A percentile compares a stretch with the other conserved stretches of the same genome.
Evolutionary conservation across 2,797 vertebrate species (phyloP).

Genomic region (Sebastes itinus): DNA sequence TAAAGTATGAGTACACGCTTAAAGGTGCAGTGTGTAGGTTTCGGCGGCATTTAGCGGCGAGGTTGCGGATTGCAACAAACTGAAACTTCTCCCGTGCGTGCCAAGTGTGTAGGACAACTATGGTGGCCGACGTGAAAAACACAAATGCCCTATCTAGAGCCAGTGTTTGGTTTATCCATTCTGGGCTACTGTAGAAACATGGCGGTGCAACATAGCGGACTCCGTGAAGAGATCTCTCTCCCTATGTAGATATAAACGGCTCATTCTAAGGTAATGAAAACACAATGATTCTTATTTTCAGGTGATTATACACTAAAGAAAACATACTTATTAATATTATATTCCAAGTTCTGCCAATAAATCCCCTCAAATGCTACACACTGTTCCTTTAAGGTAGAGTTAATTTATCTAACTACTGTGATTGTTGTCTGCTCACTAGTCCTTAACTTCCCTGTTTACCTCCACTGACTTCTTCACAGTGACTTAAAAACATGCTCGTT

Average conservation of each 20-base stretch:
- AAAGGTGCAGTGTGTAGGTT: too few relatives aligned
- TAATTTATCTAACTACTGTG: not conserved
- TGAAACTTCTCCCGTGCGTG: too few relatives aligned
- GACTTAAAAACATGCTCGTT: not conserved
- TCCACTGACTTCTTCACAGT: not conserved
- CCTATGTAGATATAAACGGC: not conserved
- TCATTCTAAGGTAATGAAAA: not conserved
- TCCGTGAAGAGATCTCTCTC: not conserved
- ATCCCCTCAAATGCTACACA: not conserved
- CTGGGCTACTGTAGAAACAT: not conserved
- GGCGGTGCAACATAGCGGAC: not conserved
- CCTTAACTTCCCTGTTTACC: not conserved
- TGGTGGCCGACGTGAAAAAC: too few relatives aligned
- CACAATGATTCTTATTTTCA: not conserved
- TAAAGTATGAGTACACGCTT: too few relatives aligned
- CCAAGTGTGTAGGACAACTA: too few relatives aligned
- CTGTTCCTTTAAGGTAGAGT: not conserved
- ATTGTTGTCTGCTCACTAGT: not conserved
- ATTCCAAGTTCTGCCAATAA: not conserved
- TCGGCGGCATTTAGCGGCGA: too few relatives aligned
- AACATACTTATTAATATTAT: too few relatives aligned
- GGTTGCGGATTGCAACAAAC: too few relatives aligned
- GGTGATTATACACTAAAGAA: not conserved
- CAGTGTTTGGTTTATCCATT: too few relatives aligned
- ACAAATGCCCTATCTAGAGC: too few relatives aligned